Conservation (phyloP, 64 coral and sea anemone species). For the Actinia tenebrosa region DNA sequence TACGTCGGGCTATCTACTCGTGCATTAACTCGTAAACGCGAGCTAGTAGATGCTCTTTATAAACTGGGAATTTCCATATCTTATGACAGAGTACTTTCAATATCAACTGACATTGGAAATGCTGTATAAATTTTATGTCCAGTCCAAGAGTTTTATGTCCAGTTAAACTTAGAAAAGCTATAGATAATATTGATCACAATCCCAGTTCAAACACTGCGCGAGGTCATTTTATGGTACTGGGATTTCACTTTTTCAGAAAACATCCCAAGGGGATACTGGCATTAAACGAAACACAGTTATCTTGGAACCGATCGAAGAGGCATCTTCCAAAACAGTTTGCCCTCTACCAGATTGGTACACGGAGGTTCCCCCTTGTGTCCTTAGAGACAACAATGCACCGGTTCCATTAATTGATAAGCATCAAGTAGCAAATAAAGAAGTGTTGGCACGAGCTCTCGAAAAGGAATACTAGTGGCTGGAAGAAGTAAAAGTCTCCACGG, state of each 20-base stretch:
- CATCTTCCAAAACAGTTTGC: no score
- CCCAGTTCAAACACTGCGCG: constrained; percentile 23
- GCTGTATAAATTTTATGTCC: not conserved
- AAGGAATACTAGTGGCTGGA: constrained; percentile 25
- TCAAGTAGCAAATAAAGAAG: not conserved
- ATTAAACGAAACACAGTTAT: not conserved
- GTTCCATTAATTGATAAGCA: not conserved
- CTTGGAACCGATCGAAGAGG: not conserved
- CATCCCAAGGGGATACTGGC: not conserved
- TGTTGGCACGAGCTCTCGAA: not conserved
- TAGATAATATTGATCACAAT: constrained; percentile 42
- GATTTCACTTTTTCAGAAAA: constrained; percentile 43
- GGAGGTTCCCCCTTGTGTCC: constrained; percentile 6
- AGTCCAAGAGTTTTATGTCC: not conserved
- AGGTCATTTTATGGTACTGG: no score
- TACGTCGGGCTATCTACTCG: constrained; percentile 50
- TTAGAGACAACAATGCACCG: constrained; percentile 14
- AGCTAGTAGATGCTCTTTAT: constrained; percentile 10
- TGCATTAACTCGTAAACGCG: constrained; percentile 48
- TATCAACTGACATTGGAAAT: no score
- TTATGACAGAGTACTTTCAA: constrained; percentile 15
- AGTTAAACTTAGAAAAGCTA: not conserved
- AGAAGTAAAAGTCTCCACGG: no score
- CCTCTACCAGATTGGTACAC: no score
- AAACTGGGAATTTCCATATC: constrained; percentile 26